Percentiles rank a stretch among this genome's conserved stretches.
Conservation (phyloP, 1,140 invertebrate genomes). For the Pseudomyrmex concolor region DNA sequence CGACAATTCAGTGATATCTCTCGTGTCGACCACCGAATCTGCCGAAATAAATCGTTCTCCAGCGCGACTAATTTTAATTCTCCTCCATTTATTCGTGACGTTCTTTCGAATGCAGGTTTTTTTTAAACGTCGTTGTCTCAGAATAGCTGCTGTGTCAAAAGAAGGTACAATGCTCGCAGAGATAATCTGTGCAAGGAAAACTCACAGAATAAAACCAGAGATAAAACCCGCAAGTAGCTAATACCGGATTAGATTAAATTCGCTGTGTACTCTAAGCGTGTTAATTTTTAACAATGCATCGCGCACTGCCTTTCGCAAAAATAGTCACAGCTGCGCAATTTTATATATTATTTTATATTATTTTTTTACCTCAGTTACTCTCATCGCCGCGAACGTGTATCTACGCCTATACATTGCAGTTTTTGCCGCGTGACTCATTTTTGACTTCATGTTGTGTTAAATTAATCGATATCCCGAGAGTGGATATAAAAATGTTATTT, state of each 20-base stretch:
- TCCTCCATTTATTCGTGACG: slow-evolving; percentile 4
- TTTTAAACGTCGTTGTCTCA: background rate
- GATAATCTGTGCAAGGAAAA: background rate
- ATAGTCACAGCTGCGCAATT: background rate
- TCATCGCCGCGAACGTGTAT: no score
- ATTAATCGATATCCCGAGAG: no score
- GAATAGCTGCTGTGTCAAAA: slow-evolving; percentile 3
- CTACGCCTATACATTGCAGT: no score
- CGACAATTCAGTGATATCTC: background rate
- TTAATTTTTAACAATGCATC: slow-evolving; percentile 24
- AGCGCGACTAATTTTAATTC: slow-evolving; percentile 20
- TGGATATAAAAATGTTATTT: no score
- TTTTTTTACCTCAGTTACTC: background rate
- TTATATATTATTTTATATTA: slow-evolving; percentile 1
- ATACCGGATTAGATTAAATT: slow-evolving; percentile 6
- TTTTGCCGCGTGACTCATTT: no score
- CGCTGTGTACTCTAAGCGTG: background rate
- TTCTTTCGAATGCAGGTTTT: slow-evolving; percentile 21
- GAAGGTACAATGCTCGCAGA: background rate
- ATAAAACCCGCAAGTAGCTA: background rate
- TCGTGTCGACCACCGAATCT: background rate
- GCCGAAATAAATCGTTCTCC: slow-evolving; percentile 1
- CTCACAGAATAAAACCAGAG: background rate
- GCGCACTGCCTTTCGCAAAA: background rate
- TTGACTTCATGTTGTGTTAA: no score